Base-by-base conservation (phyloP, 2,113 vertebrate genomes). In the Triplophysa dalaica region DNA sequence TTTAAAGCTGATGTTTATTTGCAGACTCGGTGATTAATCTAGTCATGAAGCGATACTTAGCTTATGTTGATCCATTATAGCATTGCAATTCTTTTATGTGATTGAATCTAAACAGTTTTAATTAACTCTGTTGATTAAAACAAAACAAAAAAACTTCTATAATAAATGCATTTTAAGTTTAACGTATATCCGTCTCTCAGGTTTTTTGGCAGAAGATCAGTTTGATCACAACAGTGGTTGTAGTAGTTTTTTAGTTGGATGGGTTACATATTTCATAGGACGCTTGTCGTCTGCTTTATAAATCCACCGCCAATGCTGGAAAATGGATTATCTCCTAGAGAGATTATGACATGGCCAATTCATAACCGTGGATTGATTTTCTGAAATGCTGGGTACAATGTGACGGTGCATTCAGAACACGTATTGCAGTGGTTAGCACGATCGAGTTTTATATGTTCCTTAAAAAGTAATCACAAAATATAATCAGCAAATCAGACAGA, bases 301-400 rank as follows among this genome's bases (percentile, higher is more conserved):
- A 80, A 83, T 82, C 61, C 54, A 2, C 63, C 13, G 22, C 52
- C 62, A 62, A 63, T 80, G 38, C 33, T 80, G 77, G 58, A 80
- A 83, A 80, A 83, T 66, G 63, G 69, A 85, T 82, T 72, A 82
- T 85, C 79, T 83, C 64, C 83, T 3, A 52, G 17, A 54, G 60
- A 75, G 70, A 83, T 74, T 78, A 72, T 63, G 82, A 77, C 83
- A 77, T 52, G 72, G 58, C 73, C 82, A 82, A 87, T 83, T 87
- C 83, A 83, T 85, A 85, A 83, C 82, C 22, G 64, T 24, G 74
- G 74, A 87, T 83, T 75, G 83, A 87, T 83, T 85, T 83, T 75
- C 52, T 75, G 62, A 81, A 66, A 85, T 11, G 58, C 69, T 14
- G 14, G 21, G 29, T 65, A 38, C 33, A 75, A 70, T 77, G 50